A percentile compares a stretch with the other conserved stretches of the same genome.
Conservation (phyloP, 2,888 invertebrate genomes). For the Nephrocerus scutellatus region DNA sequence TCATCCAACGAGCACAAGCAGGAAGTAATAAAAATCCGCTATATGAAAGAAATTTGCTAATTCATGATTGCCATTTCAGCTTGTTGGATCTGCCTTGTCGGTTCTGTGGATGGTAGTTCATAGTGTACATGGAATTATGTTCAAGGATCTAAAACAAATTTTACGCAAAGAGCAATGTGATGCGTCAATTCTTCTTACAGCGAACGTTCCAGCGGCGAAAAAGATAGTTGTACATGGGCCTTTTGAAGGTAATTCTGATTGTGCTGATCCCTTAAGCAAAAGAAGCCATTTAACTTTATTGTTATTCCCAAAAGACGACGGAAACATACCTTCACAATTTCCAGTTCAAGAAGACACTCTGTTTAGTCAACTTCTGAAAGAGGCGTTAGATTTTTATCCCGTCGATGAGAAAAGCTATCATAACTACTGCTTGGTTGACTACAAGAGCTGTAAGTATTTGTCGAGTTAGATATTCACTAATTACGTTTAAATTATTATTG, state of each 20-base stretch:
- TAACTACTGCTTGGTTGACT: slow-evolving; percentile 93
- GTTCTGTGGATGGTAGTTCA: slow-evolving; percentile 98
- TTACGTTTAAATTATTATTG: slow-evolving; percentile 1
- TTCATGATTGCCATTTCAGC: slow-evolving; percentile 33
- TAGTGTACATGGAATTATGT: slow-evolving; percentile 97
- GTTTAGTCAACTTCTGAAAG: slow-evolving; percentile 88
- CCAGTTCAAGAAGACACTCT: slow-evolving; percentile 98
- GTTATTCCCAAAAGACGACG: slow-evolving; percentile 58
- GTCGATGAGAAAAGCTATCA: slow-evolving; percentile 84
- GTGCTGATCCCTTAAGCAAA: background rate
- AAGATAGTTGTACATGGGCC: slow-evolving; percentile 97
- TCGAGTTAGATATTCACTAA: background rate
- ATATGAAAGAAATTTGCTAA: too few species aligned
- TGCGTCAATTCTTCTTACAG: slow-evolving; percentile 92
- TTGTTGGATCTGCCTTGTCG: slow-evolving; percentile 90
- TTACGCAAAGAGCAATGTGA: slow-evolving; percentile 98
- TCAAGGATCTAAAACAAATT: slow-evolving; percentile 98
- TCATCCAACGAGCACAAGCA: slow-evolving; percentile 94
- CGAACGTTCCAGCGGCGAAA: slow-evolving; percentile 98
- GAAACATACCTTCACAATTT: slow-evolving; percentile 96
- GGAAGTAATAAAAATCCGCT: slow-evolving; percentile 52
- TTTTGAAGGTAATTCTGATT: slow-evolving; percentile 23
- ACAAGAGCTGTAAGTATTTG: slow-evolving; percentile 82
- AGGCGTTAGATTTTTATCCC: slow-evolving; percentile 93
- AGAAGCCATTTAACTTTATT: background rate